These are phyloP conservation scores for Motacilla tschutschensis DNA, from an alignment of 2,113 vertebrate genomes.

Conservation along the genomic window DNA sequence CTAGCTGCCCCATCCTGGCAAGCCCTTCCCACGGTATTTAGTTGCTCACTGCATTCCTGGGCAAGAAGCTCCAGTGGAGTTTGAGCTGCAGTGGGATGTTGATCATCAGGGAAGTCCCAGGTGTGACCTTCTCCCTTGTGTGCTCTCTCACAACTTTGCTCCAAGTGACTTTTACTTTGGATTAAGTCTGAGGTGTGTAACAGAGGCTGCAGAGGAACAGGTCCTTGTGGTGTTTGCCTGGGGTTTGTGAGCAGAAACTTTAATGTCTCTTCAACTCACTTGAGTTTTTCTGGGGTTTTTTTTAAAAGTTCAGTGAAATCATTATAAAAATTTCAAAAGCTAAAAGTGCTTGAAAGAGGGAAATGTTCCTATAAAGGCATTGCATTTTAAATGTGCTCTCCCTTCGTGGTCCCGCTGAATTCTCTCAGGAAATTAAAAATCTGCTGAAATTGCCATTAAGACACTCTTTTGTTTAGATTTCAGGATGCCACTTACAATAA, in stretches of 20 bases:
- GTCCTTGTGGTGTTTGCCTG: background rate
- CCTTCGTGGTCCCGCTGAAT: background rate
- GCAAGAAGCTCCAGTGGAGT: background rate
- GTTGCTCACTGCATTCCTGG: background rate
- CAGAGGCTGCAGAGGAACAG: background rate
- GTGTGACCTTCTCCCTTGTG: background rate
- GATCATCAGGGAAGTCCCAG: background rate
- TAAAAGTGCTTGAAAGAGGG: background rate
- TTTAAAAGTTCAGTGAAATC: slow-evolving; percentile 8
- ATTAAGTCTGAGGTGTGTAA: background rate
- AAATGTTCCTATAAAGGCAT: background rate
- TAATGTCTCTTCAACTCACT: background rate
- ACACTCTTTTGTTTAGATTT: background rate
- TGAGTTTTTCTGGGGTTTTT: background rate
- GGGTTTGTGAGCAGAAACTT: background rate
- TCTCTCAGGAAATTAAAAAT: slow-evolving; percentile 55
- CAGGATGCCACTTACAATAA: slow-evolving; percentile 33
- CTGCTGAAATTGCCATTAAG: slow-evolving; percentile 37
- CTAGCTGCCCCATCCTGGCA: background rate
- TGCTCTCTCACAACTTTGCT: background rate
- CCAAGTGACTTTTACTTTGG: background rate
- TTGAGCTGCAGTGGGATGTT: background rate
- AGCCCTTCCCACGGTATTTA: background rate
- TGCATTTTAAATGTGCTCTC: background rate
- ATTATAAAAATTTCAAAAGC: background rate